Evolutionary conservation across 2,888 invertebrate species (phyloP), one percentile per base, ranked within the genome.

Genomic region (Hirudinaria manillensis): DNA sequence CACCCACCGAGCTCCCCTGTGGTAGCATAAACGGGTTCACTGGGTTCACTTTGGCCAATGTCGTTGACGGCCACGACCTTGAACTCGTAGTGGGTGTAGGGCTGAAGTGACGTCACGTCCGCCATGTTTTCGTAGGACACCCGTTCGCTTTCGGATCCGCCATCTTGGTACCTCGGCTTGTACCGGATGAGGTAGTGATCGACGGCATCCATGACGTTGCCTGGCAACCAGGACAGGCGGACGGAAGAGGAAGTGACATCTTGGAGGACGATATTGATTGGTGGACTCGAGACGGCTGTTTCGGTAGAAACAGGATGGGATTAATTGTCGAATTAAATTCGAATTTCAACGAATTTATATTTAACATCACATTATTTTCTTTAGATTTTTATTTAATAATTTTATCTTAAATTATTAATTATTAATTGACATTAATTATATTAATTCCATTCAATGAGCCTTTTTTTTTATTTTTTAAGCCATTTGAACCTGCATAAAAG

Each of bases 51-150:
- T 10, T 34, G 27, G 6, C 73, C 73, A 10, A 73, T 55, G n/a
- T 36, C 32, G 32, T 73, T 73, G 34, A 65, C 38, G 32, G 65
- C 61, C 0, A 34, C 21, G 27, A 73, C 73, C 21, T 61, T 34
- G 55, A 73, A 73, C 24, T 73, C 73, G 38, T 73, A 73, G 13
- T n/a, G n/a, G 36, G 73, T 73, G 65, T 65, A 65, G 38, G 73
- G 56, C 65, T 73, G 27, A 36, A 73, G 65, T 38, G 34, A 36
- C 16, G 61, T n/a, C 21, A 73, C 34, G 0, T 19, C 56, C 24
- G 32, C n/a, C 27, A 7, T 55, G 32, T 45, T 27, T 1, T n/a
- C 56, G 21, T 21, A 61, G 24, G 34, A 29, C 24, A 24, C 27
- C 36, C n/a, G 16, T 29, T 27, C 24, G 1, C 27, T 27, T 36